Evolutionary conservation across 1,140 invertebrate genomes (phyloP), one percentile per base, ranked within the genome.

Genomic region (Drosophila erecta): DNA sequence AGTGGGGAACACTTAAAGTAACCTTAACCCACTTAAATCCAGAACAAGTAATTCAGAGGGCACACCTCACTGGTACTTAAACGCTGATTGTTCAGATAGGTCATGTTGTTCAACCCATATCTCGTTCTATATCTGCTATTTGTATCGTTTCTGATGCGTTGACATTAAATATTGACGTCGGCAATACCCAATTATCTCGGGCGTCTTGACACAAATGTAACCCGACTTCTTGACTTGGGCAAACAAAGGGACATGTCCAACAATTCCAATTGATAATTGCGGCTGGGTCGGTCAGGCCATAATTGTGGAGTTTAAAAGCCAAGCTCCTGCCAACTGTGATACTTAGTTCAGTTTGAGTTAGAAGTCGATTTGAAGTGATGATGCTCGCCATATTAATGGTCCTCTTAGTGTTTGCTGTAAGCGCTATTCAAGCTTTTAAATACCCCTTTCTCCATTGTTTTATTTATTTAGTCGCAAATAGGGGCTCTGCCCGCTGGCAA

Each of bases 141-240:
- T 30, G 17, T 62, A 46, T 30, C 38, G 24, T 71, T 55, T 47
- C 37, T 44, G 49, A 73, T 27, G 15, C 59, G 64, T 57, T 44
- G 55, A 56, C 47, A 61, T 72, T 79, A 76, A 83, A 83, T 89
- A 87, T 89, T 87, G 47, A 65, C 83, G 60, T 30, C 17, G 60
- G 14, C 57, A 57, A 67, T 56, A 78, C 74, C 50, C 69, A 81
- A 87, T 87, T 85, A 85, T 75, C 74, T 86, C 33, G 38, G 70
- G 49, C 71, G n/a, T 64, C 79, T 87, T 87, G 83, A 89, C 83
- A 79, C 71, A 87, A 83, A 87, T 87, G 84, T 83, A 71, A 30
- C 38, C 38, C 33, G 49, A 60, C 41, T 51, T 33, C 66, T 79
- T 57, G 62, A 61, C 43, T 69, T 62, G 41, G 58, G 47, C 62